phyloP scores from a whole-genome alignment of 2,888 invertebrate genomes.

The Biston betularia region DNA sequence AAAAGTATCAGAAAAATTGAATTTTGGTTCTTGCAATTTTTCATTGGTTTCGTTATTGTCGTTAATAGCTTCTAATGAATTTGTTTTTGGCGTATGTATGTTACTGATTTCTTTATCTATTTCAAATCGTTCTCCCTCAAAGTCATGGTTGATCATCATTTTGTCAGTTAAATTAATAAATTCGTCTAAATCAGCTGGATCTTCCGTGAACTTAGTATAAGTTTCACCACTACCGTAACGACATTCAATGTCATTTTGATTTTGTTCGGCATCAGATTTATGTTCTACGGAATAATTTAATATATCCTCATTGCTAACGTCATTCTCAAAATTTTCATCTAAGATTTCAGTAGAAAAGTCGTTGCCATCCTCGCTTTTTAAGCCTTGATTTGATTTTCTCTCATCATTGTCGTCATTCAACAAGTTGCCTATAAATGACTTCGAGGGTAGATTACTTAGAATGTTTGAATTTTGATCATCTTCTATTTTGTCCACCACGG shows the following conservation, averaged over 20 bases:
- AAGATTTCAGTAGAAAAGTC: slow-evolving; percentile 64
- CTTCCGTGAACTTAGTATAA: slow-evolving; percentile 79
- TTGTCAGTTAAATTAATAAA: slow-evolving; percentile 77
- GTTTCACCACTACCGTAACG: slow-evolving; percentile 79
- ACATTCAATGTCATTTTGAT: slow-evolving; percentile 56
- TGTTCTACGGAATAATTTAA: slow-evolving; percentile 64
- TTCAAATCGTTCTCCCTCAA: slow-evolving; percentile 47
- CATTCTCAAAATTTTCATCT: slow-evolving; percentile 66
- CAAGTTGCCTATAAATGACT: not conserved
- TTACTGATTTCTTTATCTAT: slow-evolving; percentile 58
- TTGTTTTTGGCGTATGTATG: slow-evolving; percentile 75
- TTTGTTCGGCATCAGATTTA: slow-evolving; percentile 54
- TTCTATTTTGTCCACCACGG: slow-evolving; percentile 38
- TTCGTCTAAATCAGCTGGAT: slow-evolving; percentile 75
- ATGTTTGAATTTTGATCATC: slow-evolving; percentile 26
- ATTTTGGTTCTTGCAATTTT: slow-evolving; percentile 45
- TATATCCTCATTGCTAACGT: slow-evolving; percentile 60
- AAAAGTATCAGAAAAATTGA: slow-evolving; percentile 68
- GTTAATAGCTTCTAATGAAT: slow-evolving; percentile 71
- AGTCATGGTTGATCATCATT: slow-evolving; percentile 61
- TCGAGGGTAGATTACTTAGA: slow-evolving; percentile 2
- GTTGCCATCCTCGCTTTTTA: slow-evolving; percentile 47
- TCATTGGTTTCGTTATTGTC: slow-evolving; percentile 43
- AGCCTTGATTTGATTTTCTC: slow-evolving; percentile 32
- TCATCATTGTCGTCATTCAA: slow-evolving; percentile 5